Conservation (phyloP, 2,888 invertebrate genomes). For the Epinotia brunnichana region DNA sequence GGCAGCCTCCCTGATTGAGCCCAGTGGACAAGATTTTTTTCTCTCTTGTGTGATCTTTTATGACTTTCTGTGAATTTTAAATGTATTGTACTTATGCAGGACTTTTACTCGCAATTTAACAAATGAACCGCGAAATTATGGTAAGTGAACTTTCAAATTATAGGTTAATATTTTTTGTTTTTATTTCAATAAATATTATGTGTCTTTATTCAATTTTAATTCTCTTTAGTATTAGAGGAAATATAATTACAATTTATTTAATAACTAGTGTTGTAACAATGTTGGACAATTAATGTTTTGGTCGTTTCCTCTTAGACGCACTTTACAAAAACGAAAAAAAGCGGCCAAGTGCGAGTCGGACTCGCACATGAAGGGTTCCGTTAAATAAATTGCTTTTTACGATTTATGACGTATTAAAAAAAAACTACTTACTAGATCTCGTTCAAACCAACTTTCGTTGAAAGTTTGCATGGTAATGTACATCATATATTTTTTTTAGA, state of each 20-base stretch:
- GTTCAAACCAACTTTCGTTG: too few relatives aligned
- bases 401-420: too few relatives aligned
- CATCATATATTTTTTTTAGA: too few relatives aligned
- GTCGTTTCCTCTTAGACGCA: not conserved
- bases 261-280: too few relatives aligned
- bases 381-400: too few relatives aligned
- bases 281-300: too few relatives aligned
- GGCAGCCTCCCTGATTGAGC: slow-evolving; percentile 45
- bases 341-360: too few relatives aligned
- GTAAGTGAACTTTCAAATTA: slow-evolving; percentile 9
- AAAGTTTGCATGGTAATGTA: too few relatives aligned
- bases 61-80: slow-evolving; percentile 31
- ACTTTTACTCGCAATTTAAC: not conserved
- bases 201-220: not conserved
- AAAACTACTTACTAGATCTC: too few relatives aligned
- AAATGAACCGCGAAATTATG: slow-evolving; percentile 10
- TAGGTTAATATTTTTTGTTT: not conserved
- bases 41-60: slow-evolving; percentile 6
- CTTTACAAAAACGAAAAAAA: not conserved
- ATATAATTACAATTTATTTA: too few relatives aligned
- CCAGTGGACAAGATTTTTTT: slow-evolving; percentile 36
- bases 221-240: not conserved
- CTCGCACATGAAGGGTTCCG: too few relatives aligned
- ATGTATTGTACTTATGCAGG: slow-evolving; percentile 7
- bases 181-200: not conserved